phyloP scores from a whole-genome alignment of 2,113 vertebrate genomes.

The Sturnus vulgaris region DNA sequence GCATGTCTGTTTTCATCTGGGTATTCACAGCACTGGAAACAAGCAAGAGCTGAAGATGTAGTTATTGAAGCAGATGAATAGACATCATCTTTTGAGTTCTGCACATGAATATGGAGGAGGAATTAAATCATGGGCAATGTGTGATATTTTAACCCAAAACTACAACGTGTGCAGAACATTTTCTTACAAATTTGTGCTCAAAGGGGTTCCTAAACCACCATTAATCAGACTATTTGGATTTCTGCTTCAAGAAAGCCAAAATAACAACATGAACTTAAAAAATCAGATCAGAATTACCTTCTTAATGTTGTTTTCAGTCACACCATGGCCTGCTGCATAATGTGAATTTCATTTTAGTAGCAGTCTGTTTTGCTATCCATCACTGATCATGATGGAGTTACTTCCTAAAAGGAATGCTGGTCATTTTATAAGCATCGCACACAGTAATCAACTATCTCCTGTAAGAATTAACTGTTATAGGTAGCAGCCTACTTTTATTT shows the following conservation, averaged over 20 bases:
- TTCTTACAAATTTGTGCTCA: neutral
- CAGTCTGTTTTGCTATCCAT: neutral
- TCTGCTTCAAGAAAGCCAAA: neutral
- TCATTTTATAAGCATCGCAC: neutral
- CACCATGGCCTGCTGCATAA: neutral
- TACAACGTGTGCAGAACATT: neutral
- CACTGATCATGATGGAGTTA: neutral
- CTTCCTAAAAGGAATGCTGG: neutral
- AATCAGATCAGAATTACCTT: neutral
- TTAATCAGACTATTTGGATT: neutral
- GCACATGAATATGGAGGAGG: slow-evolving; percentile 26
- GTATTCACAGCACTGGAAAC: neutral
- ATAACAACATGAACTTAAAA: neutral
- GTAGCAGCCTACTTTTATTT: neutral
- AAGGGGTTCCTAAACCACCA: neutral
- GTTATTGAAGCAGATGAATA: slow-evolving; percentile 14
- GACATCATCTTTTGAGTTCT: neutral
- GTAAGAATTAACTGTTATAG: neutral
- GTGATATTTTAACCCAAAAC: neutral
- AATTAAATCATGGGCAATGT: neutral
- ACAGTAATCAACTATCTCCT: neutral
- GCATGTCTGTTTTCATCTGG: neutral
- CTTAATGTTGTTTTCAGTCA: neutral
- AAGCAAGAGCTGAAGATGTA: slow-evolving; percentile 2
- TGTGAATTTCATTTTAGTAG: neutral